Percentiles rank a stretch among this genome's conserved stretches.
Conservation (phyloP, 2,797 vertebrate genomes). For the Acipenser transmontanus region DNA sequence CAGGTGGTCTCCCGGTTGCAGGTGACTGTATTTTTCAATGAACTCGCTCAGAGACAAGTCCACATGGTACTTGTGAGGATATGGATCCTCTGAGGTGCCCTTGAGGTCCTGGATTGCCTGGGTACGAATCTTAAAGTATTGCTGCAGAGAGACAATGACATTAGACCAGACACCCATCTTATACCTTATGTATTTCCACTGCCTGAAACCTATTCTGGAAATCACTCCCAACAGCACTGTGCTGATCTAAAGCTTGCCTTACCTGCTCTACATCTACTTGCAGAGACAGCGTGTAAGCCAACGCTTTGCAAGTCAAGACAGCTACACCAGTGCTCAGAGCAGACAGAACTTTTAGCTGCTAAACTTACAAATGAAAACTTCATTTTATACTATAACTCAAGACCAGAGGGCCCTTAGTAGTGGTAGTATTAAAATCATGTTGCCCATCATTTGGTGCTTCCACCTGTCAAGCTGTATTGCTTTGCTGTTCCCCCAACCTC, state of each 20-base stretch:
- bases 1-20: slow-evolving; percentile 85
- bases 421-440: too few relatives aligned
- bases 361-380: too few relatives aligned
- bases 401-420: too few relatives aligned
- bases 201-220: neutral
- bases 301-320: too few relatives aligned
- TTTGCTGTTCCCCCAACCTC: fast-evolving
- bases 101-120: slow-evolving; percentile 85
- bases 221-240: neutral
- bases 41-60: slow-evolving; percentile 86
- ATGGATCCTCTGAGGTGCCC: slow-evolving; percentile 77
- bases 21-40: slow-evolving; percentile 74
- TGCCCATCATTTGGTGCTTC: too few relatives aligned
- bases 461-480: too few relatives aligned
- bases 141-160: slow-evolving; percentile 50
- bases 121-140: slow-evolving; percentile 95
- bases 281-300: too few relatives aligned
- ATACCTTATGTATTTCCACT: neutral
- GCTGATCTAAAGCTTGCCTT: neutral
- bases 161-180: neutral
- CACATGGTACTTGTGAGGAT: slow-evolving; percentile 90
- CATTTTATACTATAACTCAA: too few relatives aligned
- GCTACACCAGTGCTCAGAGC: too few relatives aligned
- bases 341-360: too few relatives aligned
- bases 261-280: too few relatives aligned